Base-by-base conservation (phyloP, 2,797 vertebrate species). In the Micrastur ruficollis region DNA sequence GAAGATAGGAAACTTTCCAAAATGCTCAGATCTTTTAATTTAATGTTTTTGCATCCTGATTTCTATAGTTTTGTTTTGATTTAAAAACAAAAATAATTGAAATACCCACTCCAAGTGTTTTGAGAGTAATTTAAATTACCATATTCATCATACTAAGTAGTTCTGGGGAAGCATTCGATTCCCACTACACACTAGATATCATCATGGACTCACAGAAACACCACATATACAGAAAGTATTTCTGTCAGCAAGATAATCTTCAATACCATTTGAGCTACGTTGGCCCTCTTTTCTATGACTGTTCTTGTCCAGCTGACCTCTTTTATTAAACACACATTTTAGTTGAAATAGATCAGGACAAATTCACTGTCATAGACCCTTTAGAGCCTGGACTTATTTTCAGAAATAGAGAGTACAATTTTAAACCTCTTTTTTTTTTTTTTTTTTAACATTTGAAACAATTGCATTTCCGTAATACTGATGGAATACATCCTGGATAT, bases 401-500 rank as follows among this genome's bases (percentile, higher is more conserved):
- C 53, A 56, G 32, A 82, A n/a, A 38, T 3, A 75, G 2, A 36
- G 34, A 21, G 4, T 16, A 61, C 2, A 23, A 40, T 40, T 70
- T 49, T 7, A 53, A 47, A 0, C 1, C 3, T 36, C 14, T 26
- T 16, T n/a, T 56, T 29, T 19, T 13, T 5, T 23, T 8, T 17
- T 46, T 22, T 42, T 55, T 49, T 42, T 7, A 56, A 18, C 19
- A 34, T 31, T 65, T 50, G 6, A 40, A 67, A 19, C 4, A 14
- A 56, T 12, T 18, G 3, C 3, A 55, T 44, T 85, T 91, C 18
- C 8, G 4, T 76, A 34, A 31, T 20, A 42, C 5, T 49, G 25
- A 86, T 73, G 7, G 4, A 73, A 26, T 62, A 26, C 38, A 42
- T 47, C 10, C 23, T 38, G 9, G 7, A 26, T 32, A 55, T 55